phyloP scores from a whole-genome alignment of 1,140 invertebrate species.

The Metopolophium dirhodum region DNA sequence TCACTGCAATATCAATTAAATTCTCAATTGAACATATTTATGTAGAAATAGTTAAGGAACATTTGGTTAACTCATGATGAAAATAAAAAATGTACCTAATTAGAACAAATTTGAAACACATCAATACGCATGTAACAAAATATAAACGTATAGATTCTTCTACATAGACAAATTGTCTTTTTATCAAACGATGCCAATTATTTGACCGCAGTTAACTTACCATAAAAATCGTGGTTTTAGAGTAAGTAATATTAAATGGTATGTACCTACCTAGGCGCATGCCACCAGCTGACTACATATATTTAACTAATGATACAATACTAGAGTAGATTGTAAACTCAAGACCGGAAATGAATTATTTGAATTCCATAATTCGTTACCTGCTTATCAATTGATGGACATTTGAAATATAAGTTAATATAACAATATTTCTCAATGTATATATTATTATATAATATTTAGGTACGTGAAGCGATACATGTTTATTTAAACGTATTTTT shows the following conservation, averaged over 20 bases:
- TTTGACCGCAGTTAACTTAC: background rate
- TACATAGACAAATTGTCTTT: background rate
- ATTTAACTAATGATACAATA: background rate
- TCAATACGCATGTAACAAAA: too few species aligned
- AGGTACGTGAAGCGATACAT: background rate
- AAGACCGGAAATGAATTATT: background rate
- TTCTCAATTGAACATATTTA: background rate
- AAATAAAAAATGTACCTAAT: background rate
- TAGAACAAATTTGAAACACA: background rate
- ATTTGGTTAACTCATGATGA: background rate
- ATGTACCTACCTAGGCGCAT: too few species aligned
- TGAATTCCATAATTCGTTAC: background rate
- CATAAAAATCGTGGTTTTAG: background rate
- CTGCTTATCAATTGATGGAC: too few species aligned
- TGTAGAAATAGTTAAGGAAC: background rate
- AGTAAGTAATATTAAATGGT: background rate
- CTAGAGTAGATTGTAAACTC: background rate
- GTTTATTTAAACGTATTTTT: background rate
- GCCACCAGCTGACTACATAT: background rate
- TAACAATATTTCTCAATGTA: background rate
- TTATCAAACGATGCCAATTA: background rate
- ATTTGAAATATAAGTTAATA: too few species aligned
- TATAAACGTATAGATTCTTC: too few species aligned
- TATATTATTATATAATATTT: too few species aligned
- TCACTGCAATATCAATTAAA: background rate